Evolutionary conservation across 2,888 invertebrate genomes (phyloP), one percentile per base, ranked within the genome.

Genomic region (Sericinus montela): DNA sequence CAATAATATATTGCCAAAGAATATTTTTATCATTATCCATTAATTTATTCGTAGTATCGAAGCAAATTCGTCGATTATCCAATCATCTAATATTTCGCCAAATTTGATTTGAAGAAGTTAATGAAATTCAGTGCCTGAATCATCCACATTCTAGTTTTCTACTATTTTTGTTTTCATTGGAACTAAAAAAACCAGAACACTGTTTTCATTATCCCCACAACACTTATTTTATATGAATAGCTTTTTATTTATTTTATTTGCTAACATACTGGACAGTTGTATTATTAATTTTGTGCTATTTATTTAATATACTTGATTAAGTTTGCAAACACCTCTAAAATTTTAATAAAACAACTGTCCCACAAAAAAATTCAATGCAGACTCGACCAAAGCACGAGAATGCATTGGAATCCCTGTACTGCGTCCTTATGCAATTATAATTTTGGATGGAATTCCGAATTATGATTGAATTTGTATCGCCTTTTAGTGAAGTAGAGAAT

Each of bases 1-100:
- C 25, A 42, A 41, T 41, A 42, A 34, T 39, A 19, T 39, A 11
- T 39, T 49, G 43, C 48, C 48, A 34, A 49, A 36, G 32, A 39
- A 30, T 42, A 37, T 48, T 37, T 39, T 30, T 41, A 8, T 35
- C 2, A 19, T 19, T 2, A 19, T 19, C 2, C 19, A 19, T 19
- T 19, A 15, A 15, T 32, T 28, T 16, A 23, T 32, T 5, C 10
- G 10, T 28, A 43, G 15, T 35, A n/a, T 15, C 25, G 6, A 25
- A 7, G 4, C 6, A 25, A 25, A 2, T 19, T 8, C 1, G 8
- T 25, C 25, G 25, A 25, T 25, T 25, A 6, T 25, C 25, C 1
- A 8, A 25, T 7, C 6, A 8, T 25, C 1, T 25, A 5, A 8
- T 8, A 25, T 1, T 25, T 2, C 8, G 25, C 8, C 6, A 25